phyloP scores from a whole-genome alignment of 2,888 invertebrate genomes.

The Ormyrus nitidulus region DNA sequence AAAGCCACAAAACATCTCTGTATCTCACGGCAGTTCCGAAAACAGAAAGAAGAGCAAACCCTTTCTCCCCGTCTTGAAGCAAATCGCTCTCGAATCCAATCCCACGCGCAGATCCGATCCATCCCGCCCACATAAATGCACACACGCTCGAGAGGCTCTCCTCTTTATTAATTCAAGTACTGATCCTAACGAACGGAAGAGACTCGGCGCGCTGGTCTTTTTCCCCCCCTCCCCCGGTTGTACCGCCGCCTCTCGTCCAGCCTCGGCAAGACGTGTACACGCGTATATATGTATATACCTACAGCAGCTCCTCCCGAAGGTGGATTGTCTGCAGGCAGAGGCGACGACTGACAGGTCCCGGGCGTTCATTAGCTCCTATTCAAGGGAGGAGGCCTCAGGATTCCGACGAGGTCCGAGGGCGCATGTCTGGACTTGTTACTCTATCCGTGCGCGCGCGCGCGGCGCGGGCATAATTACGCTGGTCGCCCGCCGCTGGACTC shows the following conservation, averaged over 20 bases:
- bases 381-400: constrained; percentile 36
- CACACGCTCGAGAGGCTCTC: constrained; percentile 25
- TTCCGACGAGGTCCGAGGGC: constrained; percentile 22
- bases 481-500: not conserved
- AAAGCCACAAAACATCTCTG: too few relatives aligned
- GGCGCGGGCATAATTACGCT: constrained; percentile 33
- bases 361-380: constrained; percentile 73
- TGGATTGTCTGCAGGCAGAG: constrained; percentile 52
- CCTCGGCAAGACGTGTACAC: not conserved
- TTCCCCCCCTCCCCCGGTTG: constrained; percentile 15
- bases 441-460: constrained; percentile 17
- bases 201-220: constrained; percentile 38
- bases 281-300: constrained; percentile 2
- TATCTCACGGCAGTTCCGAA: too few relatives aligned
- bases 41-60: not conserved
- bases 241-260: too few relatives aligned
- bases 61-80: not conserved
- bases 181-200: constrained; percentile 49
- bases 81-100: constrained; percentile 37
- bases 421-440: constrained; percentile 46
- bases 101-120: constrained; percentile 9
- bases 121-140: not conserved
- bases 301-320: constrained; percentile 23
- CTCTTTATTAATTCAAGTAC: constrained; percentile 57
- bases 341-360: constrained; percentile 68